Conservation (phyloP, 2,888 invertebrate species). For the Epirrita christyi region DNA sequence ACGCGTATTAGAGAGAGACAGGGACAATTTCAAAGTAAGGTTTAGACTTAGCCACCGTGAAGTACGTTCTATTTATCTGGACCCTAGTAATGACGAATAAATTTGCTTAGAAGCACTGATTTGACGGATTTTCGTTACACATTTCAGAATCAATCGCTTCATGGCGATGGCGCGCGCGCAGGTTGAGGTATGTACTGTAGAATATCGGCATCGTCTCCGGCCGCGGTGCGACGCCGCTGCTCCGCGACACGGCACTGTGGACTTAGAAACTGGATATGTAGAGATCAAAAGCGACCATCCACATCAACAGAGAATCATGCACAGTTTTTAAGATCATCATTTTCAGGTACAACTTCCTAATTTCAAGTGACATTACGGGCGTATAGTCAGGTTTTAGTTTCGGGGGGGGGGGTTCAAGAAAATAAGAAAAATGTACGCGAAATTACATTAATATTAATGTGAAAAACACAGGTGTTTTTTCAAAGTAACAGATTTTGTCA, state of each 20-base stretch:
- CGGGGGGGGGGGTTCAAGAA: too few relatives aligned
- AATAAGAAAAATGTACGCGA: too few relatives aligned
- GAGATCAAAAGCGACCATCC: conserved; percentile 15
- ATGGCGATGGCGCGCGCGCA: conserved; percentile 53
- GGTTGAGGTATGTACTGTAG: conserved; percentile 51
- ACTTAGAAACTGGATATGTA: conserved; percentile 29
- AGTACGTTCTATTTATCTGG: too few relatives aligned
- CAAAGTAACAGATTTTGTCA: too few relatives aligned
- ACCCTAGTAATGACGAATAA: too few relatives aligned
- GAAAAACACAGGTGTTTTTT: too few relatives aligned
- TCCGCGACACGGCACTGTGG: conserved; percentile 29
- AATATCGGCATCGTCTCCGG: conserved; percentile 27
- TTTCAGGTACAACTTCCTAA: not conserved
- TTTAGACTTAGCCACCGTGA: too few relatives aligned
- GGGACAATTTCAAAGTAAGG: too few relatives aligned
- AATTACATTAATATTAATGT: too few relatives aligned
- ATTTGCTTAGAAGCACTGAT: not conserved
- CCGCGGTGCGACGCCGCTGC: conserved; percentile 26
- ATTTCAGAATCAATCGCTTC: conserved; percentile 55
- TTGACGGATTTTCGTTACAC: not conserved
- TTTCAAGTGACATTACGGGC: conserved; percentile 9
- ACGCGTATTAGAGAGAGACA: too few relatives aligned
- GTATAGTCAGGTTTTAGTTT: too few relatives aligned
- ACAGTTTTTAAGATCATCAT: not conserved
- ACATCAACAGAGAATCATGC: conserved; percentile 3